Conservation (phyloP, 2,888 invertebrate genomes). For the Lithophane socia region DNA sequence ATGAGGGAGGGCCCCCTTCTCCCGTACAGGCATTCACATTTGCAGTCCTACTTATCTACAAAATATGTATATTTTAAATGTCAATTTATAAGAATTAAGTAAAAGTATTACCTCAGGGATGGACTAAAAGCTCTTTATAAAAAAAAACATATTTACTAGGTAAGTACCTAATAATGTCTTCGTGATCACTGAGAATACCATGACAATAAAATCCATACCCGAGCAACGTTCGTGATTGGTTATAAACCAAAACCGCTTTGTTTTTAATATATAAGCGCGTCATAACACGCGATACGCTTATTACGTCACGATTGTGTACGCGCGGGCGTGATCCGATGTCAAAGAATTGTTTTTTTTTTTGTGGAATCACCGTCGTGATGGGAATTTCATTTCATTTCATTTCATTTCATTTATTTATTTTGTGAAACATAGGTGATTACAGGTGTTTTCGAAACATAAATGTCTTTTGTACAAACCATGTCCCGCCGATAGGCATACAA, state of each 20-base stretch:
- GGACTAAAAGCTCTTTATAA: neutral
- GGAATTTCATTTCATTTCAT: no score
- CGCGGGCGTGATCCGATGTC: constrained; percentile 68
- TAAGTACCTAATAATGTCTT: neutral
- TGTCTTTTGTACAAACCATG: no score
- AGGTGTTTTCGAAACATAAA: no score
- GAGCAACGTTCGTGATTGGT: constrained; percentile 2
- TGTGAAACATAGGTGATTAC: no score
- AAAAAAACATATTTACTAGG: neutral
- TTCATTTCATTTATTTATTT: no score
- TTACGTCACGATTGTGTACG: constrained; percentile 70
- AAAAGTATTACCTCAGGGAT: neutral
- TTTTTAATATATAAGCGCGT: constrained; percentile 51
- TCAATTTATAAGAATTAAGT: neutral
- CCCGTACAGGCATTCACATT: neutral
- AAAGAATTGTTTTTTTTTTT: constrained; percentile 54
- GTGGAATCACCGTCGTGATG: constrained; percentile 55
- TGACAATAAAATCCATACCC: neutral
- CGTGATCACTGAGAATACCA: neutral
- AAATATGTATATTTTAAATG: constrained; percentile 14
- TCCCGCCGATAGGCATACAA: no score
- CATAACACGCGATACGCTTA: constrained; percentile 67
- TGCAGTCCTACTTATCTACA: neutral
- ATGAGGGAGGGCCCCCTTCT: neutral
- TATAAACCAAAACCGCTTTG: constrained; percentile 38